Percentiles rank a stretch among this genome's conserved stretches.
Evolutionary conservation across 2,888 invertebrate genomes (phyloP).

Genomic region (Himalopsyche japonica): DNA sequence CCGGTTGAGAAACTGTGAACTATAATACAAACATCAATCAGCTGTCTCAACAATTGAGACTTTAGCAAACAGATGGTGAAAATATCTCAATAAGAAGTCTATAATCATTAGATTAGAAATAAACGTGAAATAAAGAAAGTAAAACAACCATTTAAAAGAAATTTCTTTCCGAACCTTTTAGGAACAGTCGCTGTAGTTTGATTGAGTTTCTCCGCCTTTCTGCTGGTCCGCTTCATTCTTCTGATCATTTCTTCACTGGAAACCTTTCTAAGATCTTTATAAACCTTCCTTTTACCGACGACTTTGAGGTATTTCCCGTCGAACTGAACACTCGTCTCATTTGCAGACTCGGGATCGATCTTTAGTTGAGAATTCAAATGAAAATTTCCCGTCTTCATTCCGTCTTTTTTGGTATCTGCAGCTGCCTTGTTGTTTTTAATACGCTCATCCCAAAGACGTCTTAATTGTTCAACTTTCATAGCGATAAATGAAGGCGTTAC

Average conservation of each 20-base stretch:
- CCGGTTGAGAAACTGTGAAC: too few species aligned
- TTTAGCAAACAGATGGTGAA: too few species aligned
- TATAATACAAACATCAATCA: too few species aligned
- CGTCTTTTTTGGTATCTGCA: not conserved
- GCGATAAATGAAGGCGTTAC: conserved; percentile 15
- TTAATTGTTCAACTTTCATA: conserved; percentile 25
- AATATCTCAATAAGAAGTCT: too few species aligned
- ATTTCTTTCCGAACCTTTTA: conserved; percentile 49
- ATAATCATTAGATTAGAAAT: too few species aligned
- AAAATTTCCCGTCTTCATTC: conserved; percentile 26
- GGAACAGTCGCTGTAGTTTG: conserved; percentile 58
- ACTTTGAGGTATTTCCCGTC: not conserved
- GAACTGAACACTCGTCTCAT: not conserved
- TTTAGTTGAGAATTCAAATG: conserved; percentile 25
- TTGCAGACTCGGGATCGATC: conserved; percentile 17
- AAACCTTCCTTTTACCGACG: not conserved
- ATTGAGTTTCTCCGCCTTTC: conserved; percentile 57
- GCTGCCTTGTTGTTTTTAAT: not conserved
- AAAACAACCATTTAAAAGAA: too few species aligned
- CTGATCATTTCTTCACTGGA: conserved; percentile 34
- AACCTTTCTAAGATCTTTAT: conserved; percentile 26
- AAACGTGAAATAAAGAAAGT: too few species aligned
- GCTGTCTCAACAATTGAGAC: too few species aligned
- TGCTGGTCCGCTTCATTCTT: conserved; percentile 57
- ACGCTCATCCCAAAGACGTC: conserved; percentile 24